phyloP scores from a whole-genome alignment of 2,797 vertebrate genomes.

The Rhodeus uyekii region DNA sequence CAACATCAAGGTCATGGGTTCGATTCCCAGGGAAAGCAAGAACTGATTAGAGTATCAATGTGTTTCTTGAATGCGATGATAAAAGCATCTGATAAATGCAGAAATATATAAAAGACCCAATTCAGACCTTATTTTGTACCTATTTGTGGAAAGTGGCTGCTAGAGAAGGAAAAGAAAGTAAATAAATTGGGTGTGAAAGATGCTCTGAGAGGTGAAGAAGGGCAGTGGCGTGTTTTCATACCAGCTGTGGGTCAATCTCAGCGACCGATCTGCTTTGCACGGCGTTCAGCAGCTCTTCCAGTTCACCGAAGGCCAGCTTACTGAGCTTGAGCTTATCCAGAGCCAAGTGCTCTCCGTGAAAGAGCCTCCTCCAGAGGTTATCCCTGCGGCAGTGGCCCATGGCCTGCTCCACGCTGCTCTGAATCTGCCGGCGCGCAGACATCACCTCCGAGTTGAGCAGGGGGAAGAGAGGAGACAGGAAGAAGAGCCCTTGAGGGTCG shows the following conservation, averaged over 20 bases:
- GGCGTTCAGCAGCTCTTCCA: constrained; percentile 92
- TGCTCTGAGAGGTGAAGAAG: not conserved
- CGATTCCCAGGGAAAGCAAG: too few species aligned
- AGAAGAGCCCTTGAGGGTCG: constrained; percentile 73
- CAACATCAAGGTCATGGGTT: too few species aligned
- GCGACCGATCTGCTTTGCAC: constrained; percentile 92
- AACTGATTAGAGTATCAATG: too few species aligned
- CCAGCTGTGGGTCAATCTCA: constrained; percentile 95
- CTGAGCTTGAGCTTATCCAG: constrained; percentile 92
- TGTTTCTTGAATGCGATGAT: too few species aligned
- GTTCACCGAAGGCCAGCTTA: constrained; percentile 87
- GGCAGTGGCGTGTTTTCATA: constrained; percentile 60
- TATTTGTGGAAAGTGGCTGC: not conserved
- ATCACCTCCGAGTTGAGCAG: constrained; percentile 87
- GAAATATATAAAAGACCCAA: not conserved
- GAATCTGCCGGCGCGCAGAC: constrained; percentile 85
- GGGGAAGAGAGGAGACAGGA: constrained; percentile 85
- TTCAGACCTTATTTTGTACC: not conserved
- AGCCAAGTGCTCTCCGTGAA: constrained; percentile 91
- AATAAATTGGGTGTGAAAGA: not conserved
- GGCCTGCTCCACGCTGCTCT: constrained; percentile 89
- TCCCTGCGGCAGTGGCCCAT: constrained; percentile 96
- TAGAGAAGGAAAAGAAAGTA: not conserved
- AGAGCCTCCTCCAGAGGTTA: constrained; percentile 95
- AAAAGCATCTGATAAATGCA: too few species aligned